A percentile compares a stretch with the other conserved stretches of the same genome.
These are phyloP conservation scores for Incurvaria masculella DNA, from an alignment of 2,888 invertebrate species.

Conservation along the genomic window DNA sequence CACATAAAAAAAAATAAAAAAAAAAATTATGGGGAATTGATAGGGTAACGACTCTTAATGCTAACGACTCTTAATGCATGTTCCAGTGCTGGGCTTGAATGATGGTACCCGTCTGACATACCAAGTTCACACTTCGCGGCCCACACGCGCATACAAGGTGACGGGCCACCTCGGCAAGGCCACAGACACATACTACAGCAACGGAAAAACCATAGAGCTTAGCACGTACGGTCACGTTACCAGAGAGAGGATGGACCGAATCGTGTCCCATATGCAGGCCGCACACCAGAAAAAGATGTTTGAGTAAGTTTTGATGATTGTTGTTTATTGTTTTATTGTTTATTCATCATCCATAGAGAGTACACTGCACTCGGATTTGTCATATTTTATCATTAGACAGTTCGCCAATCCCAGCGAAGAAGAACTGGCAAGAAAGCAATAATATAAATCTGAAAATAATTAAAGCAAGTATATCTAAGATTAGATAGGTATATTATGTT, in stretches of 20 bases:
- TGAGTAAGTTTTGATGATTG: constrained; percentile 57
- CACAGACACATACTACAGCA: constrained; percentile 69
- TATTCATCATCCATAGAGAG: neutral
- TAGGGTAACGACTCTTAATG: no score
- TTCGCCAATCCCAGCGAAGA: no score
- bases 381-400: no score
- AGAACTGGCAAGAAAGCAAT: no score
- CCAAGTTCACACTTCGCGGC: constrained; percentile 56
- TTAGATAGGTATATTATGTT: no score
- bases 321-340: neutral
- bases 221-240: constrained; percentile 69
- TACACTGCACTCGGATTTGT: no score
- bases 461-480: no score
- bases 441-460: no score
- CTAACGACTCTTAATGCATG: no score
- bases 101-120: constrained; percentile 56
- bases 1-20: no score
- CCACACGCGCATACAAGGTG: constrained; percentile 68
- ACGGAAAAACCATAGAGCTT: constrained; percentile 68
- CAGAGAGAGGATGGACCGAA: constrained; percentile 63
- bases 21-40: no score
- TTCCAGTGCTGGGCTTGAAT: constrained; percentile 72
- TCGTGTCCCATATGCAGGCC: constrained; percentile 79
- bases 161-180: constrained; percentile 73
- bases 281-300: constrained; percentile 85